Evolutionary conservation across 2,888 invertebrate genomes (phyloP), one percentile per base, ranked within the genome.

Genomic region (Eupithecia exiguata): DNA sequence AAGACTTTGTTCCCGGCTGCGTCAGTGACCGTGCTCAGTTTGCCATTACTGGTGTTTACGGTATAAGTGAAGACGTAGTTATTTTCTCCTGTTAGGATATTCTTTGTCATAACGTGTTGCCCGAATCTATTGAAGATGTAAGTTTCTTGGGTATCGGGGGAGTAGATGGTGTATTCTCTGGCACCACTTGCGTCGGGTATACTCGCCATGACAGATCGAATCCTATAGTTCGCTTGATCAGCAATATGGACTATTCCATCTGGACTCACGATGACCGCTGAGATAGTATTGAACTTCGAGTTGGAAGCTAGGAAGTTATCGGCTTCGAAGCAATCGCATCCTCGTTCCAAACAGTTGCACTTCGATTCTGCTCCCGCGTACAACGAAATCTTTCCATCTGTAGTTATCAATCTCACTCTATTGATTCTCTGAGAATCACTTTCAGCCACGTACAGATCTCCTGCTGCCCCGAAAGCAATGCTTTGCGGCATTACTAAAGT

Each of bases 361-460:
- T 98, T 98, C 0, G 98, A 98, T 89, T 99, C 98, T 0, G 98
- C 98, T 0, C 99, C 99, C 36, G 98, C 99, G 86, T 98, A 99
- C n/a, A 97, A 96, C 0, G 97, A 96, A 75, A 99, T 98, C 84
- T 98, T 97, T 0, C 99, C 99, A 89, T 99, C 99, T 0, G 99
- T 99, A 1, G 97, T 98, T 71, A 99, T 98, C 0, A 98, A 96
- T 25, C 99, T 95, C 0, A 98, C 97, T 69, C 99, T 95, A 89
- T 99, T 99, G 70, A 99, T 98, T 80, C 98, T 95, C 88, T 99
- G 98, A 0, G 98, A 98, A 89, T 99, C 99, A 84, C 98, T 98
- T 89, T 99, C 99, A 0, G 99, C 98, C 0, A 99, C 98, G 87
- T 97, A 99, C 16, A 99, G 93, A 85, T 98, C 97, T 5, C 99